phyloP scores from a whole-genome alignment of 1,140 invertebrate genomes.

The Pentalonia nigronervosa region DNA sequence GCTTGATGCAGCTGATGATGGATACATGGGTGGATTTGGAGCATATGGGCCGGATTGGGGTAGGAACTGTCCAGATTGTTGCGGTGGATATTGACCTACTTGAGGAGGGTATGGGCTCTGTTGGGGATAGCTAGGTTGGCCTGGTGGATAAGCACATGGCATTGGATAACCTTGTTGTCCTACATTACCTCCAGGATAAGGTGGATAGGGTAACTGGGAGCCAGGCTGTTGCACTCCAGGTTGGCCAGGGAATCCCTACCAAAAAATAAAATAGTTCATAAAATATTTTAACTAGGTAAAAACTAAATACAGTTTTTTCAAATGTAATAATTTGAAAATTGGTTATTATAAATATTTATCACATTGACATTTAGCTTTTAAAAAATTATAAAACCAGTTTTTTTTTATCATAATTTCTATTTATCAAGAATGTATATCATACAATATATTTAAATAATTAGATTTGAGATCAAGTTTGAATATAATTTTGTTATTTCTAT shows the following conservation, averaged over 20 bases:
- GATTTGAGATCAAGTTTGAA: too few species aligned
- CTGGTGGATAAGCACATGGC: conserved; percentile 56
- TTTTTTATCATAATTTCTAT: too few species aligned
- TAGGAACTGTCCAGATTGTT: conserved; percentile 62
- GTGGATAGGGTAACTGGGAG: conserved; percentile 45
- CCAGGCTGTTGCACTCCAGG: conserved; percentile 60
- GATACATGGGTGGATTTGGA: conserved; percentile 33
- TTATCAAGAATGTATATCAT: too few species aligned
- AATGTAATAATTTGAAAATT: not conserved
- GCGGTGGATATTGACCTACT: conserved; percentile 59
- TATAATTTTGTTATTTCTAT: too few species aligned
- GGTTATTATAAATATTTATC: not conserved
- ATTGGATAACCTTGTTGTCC: conserved; percentile 59
- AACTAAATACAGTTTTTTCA: not conserved
- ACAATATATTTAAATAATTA: too few species aligned
- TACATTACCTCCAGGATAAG: conserved; percentile 59
- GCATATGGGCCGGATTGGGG: not conserved
- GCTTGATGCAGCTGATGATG: conserved; percentile 3
- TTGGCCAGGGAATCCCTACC: conserved; percentile 59
- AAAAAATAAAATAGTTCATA: conserved; percentile 50
- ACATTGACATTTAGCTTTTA: not conserved
- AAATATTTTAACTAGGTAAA: not conserved
- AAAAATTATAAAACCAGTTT: not conserved
- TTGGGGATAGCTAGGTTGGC: conserved; percentile 59
- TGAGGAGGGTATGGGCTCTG: conserved; percentile 55